Evolutionary conservation across 2,113 vertebrate genomes (phyloP).

Genomic region (Pelmatolapia mariae): DNA sequence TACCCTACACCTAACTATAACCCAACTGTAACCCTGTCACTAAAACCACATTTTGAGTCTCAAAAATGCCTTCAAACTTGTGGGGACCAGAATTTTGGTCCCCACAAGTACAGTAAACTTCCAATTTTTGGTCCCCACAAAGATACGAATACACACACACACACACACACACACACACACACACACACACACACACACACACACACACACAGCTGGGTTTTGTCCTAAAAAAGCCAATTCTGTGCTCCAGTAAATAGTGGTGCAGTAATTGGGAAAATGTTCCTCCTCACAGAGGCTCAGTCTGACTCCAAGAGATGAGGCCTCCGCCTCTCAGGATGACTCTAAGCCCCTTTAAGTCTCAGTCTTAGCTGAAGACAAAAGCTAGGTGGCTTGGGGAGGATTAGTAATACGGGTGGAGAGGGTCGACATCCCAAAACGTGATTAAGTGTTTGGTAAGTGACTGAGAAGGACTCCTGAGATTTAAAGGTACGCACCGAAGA

Average conservation of each 20-base stretch:
- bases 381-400: conserved; percentile 31
- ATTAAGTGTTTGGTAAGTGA: conserved; percentile 61
- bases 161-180: neutral
- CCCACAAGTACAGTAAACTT: neutral
- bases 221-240: neutral
- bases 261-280: neutral
- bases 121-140: neutral
- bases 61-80: neutral
- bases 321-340: neutral
- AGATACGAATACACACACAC: neutral
- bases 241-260: neutral
- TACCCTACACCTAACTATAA: neutral
- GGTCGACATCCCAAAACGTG: conserved; percentile 56
- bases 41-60: neutral
- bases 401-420: conserved; percentile 47
- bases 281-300: neutral
- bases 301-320: neutral
- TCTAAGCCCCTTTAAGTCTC: conserved; percentile 34
- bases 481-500: conserved; percentile 43
- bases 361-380: conserved; percentile 41
- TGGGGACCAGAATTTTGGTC: neutral
- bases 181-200: neutral
- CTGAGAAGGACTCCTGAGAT: conserved; percentile 40
- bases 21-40: neutral
- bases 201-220: neutral